Percentiles rank a stretch among this genome's conserved stretches.
Evolutionary conservation across 1,140 invertebrate species (phyloP).

Genomic region (Danaus plexippus): DNA sequence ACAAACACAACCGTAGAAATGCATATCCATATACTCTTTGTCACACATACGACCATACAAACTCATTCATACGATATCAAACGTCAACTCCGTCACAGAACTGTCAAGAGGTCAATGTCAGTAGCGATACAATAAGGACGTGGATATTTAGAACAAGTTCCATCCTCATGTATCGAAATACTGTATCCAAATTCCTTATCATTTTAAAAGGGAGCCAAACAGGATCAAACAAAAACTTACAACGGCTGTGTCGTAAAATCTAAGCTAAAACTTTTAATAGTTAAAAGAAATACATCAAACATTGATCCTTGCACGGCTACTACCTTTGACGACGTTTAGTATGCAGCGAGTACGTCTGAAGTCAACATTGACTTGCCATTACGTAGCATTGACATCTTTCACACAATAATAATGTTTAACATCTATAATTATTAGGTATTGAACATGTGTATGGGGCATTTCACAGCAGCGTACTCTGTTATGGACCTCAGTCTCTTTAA

Average conservation of each 20-base stretch:
- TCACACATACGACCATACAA: slow-evolving; percentile 1
- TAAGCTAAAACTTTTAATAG: slow-evolving; percentile 9
- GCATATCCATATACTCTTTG: slow-evolving; percentile 17
- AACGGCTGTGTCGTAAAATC: slow-evolving; percentile 8
- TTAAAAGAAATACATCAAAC: slow-evolving; percentile 23
- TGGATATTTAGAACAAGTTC: too few species aligned
- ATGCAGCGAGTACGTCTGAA: too few species aligned
- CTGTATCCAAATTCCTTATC: slow-evolving; percentile 4
- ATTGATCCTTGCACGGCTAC: slow-evolving; percentile 16
- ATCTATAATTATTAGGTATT: too few species aligned
- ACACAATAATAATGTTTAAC: too few species aligned
- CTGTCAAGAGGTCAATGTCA: background rate
- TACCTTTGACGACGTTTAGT: slow-evolving; percentile 1
- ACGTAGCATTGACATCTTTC: too few species aligned
- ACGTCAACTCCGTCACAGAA: slow-evolving; percentile 2
- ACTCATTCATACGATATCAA: slow-evolving; percentile 5
- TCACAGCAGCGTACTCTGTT: too few species aligned
- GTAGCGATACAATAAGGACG: too few species aligned
- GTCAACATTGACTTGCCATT: too few species aligned
- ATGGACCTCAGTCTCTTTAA: too few species aligned
- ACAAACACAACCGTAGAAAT: slow-evolving; percentile 47
- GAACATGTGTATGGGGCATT: too few species aligned
- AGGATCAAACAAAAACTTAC: slow-evolving; percentile 26
- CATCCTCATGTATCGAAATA: background rate
- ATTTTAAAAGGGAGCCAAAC: slow-evolving; percentile 28